Conservation (phyloP, 2,113 vertebrate species). For the Rhea americana region DNA sequence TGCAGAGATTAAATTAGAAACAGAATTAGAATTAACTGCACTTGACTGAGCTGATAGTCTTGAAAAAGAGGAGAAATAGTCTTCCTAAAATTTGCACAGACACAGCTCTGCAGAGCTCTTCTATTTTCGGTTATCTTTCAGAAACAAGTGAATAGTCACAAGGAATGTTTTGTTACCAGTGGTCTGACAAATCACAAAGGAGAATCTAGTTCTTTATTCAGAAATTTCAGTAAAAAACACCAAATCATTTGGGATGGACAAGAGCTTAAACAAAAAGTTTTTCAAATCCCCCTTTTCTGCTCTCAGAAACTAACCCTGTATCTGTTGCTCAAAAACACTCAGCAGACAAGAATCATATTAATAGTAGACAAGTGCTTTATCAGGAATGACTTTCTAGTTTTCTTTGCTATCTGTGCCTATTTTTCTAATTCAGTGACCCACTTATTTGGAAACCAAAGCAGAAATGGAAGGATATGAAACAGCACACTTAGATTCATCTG, state of each 20-base stretch:
- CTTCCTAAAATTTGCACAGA: background rate
- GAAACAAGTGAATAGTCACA: background rate
- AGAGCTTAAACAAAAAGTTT: background rate
- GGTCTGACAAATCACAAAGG: background rate
- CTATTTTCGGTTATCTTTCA: background rate
- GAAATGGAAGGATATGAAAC: background rate
- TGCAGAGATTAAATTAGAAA: background rate
- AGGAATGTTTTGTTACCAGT: background rate
- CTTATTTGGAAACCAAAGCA: background rate
- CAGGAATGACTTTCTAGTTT: background rate
- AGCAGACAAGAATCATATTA: background rate
- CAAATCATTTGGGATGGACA: background rate
- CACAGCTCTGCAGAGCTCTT: background rate
- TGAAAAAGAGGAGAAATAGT: background rate
- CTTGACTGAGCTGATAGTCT: background rate
- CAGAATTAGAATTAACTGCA: background rate
- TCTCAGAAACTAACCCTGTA: background rate
- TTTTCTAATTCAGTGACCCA: background rate
- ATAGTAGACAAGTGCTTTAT: conserved; percentile 1
- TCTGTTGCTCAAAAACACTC: background rate
- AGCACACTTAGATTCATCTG: background rate
- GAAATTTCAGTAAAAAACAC: background rate
- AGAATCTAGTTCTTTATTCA: background rate
- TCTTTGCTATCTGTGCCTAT: background rate
- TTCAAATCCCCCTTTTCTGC: background rate